Percentiles rank a stretch among this genome's conserved stretches.
Conservation (phyloP, 1,140 invertebrate genomes). For the Babylonia areolata region DNA sequence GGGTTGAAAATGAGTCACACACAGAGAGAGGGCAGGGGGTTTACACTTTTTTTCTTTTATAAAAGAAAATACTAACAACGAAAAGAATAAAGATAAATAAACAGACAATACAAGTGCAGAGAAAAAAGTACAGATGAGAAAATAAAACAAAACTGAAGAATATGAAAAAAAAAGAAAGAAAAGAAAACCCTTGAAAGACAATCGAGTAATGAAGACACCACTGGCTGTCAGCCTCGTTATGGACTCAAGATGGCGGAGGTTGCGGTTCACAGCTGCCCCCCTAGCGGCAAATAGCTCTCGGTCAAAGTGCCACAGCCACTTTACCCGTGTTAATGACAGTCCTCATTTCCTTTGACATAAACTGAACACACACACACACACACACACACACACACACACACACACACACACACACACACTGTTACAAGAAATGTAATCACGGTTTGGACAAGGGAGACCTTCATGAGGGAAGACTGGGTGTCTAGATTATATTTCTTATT, state of each 20-base stretch:
- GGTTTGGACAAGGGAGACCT: too few relatives aligned
- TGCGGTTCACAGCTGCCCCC: slow-evolving; percentile 29
- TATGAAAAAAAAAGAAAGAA: not conserved
- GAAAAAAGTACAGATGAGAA: not conserved
- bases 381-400: too few relatives aligned
- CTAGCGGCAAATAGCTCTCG: slow-evolving; percentile 16
- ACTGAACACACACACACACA: not conserved
- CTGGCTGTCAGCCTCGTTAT: slow-evolving; percentile 37
- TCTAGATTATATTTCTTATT: too few relatives aligned
- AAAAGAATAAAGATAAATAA: not conserved
- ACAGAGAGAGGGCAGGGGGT: not conserved
- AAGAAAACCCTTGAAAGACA: slow-evolving; percentile 6
- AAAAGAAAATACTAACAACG: too few relatives aligned
- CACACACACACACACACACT: too few relatives aligned
- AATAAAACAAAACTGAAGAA: not conserved
- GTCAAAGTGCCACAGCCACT: slow-evolving; percentile 15
- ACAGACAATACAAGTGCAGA: not conserved
- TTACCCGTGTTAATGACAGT: not conserved
- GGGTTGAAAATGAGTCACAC: not conserved
- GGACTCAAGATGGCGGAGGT: slow-evolving; percentile 34
- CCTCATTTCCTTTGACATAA: not conserved
- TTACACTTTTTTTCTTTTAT: too few relatives aligned
- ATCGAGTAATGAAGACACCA: slow-evolving; percentile 25
- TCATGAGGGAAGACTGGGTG: too few relatives aligned
- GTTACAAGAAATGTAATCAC: too few relatives aligned